A percentile compares a stretch with the other conserved stretches of the same genome.
phyloP scores from a whole-genome alignment of 1,140 invertebrate genomes.

The Drosophila littoralis region DNA sequence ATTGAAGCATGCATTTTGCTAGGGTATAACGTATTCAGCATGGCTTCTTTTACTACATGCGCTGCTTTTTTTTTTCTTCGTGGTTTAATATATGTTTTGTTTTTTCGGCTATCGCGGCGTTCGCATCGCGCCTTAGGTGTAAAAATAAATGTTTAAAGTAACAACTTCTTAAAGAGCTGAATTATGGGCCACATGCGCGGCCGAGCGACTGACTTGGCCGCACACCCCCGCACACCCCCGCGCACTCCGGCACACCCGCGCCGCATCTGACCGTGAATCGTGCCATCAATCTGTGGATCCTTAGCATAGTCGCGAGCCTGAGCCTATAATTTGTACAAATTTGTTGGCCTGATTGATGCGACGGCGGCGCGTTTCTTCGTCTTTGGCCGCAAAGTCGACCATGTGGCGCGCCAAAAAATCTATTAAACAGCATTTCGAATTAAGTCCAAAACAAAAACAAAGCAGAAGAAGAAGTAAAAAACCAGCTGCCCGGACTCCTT shows the following conservation, averaged over 20 bases:
- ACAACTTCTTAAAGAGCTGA: constrained; percentile 81
- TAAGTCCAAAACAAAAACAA: constrained; percentile 10
- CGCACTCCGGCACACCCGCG: constrained; percentile 7
- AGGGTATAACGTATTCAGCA: neutral
- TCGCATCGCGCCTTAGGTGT: constrained; percentile 74
- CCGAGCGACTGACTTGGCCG: neutral
- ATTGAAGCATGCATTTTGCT: too few species aligned
- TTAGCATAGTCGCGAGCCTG: constrained; percentile 21
- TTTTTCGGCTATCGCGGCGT: constrained; percentile 38
- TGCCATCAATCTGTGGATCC: constrained; percentile 56
- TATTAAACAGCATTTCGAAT: constrained; percentile 57
- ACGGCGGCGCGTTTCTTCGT: constrained; percentile 48
- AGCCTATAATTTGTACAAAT: constrained; percentile 77
- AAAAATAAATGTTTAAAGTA: constrained; percentile 83
- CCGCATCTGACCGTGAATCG: neutral
- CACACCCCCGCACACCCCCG: neutral
- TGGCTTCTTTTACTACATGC: too few species aligned
- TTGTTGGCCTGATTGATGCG: constrained; percentile 72
- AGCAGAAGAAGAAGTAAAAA: neutral
- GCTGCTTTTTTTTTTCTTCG: constrained; percentile 21
- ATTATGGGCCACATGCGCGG: constrained; percentile 55
- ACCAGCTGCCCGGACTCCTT: constrained; percentile 39
- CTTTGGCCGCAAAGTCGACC: constrained; percentile 57
- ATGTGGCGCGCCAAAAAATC: constrained; percentile 67
- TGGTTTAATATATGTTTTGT: constrained; percentile 11